phyloP scores from a whole-genome alignment of 2,113 vertebrate genomes.

The Erythrocercus mccallii region DNA sequence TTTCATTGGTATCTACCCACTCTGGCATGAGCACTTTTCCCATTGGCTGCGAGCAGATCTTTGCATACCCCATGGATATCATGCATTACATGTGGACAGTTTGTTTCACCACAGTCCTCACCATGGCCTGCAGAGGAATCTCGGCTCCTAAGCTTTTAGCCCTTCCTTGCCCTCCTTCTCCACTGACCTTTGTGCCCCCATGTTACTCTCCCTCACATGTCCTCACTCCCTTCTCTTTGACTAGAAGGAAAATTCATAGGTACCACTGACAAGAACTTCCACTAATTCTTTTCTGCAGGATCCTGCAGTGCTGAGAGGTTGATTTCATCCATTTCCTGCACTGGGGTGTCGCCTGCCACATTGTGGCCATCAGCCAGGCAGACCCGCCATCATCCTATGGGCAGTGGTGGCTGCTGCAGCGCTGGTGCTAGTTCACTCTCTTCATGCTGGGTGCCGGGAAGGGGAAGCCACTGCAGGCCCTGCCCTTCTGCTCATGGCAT shows the following conservation, averaged over 20 bases:
- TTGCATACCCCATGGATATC: not conserved
- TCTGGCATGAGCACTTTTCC: not conserved
- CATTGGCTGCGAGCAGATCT: not conserved
- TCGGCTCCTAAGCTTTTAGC: not conserved
- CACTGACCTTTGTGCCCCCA: rapidly evolving
- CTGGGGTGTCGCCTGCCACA: no score
- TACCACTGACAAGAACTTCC: no score
- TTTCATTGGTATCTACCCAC: not conserved
- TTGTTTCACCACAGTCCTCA: not conserved
- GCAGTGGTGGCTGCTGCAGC: no score
- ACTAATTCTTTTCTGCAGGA: not conserved
- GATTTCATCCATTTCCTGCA: no score
- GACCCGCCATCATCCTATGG: no score
- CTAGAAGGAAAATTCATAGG: not conserved
- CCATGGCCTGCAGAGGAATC: not conserved
- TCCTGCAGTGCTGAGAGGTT: no score
- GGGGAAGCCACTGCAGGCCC: no score
- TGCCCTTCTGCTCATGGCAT: no score
- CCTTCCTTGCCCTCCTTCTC: not conserved
- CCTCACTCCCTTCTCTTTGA: not conserved
- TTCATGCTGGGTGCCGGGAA: no score
- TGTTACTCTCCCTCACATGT: not conserved
- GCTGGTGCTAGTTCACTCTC: no score
- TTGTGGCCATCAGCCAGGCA: no score
- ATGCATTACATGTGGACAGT: not conserved